Percentiles rank a stretch among this genome's conserved stretches.
Evolutionary conservation across 2,888 invertebrate species (phyloP).

Genomic region (Melolontha melolontha): DNA sequence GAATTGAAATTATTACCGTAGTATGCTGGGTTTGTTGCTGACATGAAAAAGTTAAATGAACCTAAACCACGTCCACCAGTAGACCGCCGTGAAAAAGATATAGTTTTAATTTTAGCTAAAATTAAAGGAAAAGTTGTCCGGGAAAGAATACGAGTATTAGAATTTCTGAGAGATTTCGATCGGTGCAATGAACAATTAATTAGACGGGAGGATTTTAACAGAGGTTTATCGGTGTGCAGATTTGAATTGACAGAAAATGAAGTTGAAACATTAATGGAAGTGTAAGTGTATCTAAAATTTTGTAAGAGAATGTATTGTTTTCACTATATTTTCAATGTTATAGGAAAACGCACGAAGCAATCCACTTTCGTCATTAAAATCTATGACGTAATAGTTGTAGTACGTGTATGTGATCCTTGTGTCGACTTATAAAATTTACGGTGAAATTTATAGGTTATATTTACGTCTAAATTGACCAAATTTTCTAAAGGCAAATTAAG

Average conservation of each 20-base stretch:
- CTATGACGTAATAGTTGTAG: no score
- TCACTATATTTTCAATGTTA: background rate
- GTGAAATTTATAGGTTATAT: no score
- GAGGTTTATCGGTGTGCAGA: slow-evolving; percentile 76
- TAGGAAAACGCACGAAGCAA: no score
- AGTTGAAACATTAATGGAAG: slow-evolving; percentile 77
- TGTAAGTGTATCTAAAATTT: slow-evolving; percentile 70
- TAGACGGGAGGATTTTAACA: slow-evolving; percentile 75
- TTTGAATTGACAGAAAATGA: slow-evolving; percentile 76
- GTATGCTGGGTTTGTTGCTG: slow-evolving; percentile 61
- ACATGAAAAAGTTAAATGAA: slow-evolving; percentile 62
- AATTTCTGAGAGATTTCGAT: slow-evolving; percentile 78
- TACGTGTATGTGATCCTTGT: no score
- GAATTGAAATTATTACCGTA: slow-evolving; percentile 47
- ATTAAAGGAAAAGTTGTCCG: slow-evolving; percentile 80
- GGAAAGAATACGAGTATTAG: slow-evolving; percentile 74
- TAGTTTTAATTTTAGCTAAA: slow-evolving; percentile 79
- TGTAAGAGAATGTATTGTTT: background rate
- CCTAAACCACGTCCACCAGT: slow-evolving; percentile 57
- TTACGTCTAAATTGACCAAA: no score
- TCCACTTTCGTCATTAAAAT: no score
- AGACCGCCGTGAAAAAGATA: slow-evolving; percentile 70
- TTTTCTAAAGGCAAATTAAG: no score
- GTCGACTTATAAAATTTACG: no score
- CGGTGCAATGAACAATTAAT: slow-evolving; percentile 73